Evolutionary conservation across 2,797 vertebrate species (phyloP).

Genomic region (Liparis tanakae): DNA sequence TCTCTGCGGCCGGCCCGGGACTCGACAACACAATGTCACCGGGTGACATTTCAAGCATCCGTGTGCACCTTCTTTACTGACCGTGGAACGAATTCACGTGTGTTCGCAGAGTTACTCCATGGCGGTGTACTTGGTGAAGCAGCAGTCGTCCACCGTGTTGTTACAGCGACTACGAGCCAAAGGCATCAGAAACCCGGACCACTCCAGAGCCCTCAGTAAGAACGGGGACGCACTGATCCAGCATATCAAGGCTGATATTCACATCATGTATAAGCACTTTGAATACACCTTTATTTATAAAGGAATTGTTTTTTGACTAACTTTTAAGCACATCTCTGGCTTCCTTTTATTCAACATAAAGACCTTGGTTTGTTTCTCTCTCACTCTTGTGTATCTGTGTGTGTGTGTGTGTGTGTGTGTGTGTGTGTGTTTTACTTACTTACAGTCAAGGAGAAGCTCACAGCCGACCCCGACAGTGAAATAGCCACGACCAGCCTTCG

Average conservation of each 20-base stretch:
- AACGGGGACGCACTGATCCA: neutral
- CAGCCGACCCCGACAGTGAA: slow-evolving; percentile 97
- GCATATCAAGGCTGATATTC: neutral
- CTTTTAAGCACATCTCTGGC: neutral
- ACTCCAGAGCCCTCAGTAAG: slow-evolving; percentile 98
- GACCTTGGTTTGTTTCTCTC: neutral
- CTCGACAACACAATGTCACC: neutral
- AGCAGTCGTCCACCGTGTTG: slow-evolving; percentile 94
- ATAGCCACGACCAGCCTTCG: slow-evolving; percentile 97
- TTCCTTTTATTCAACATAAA: neutral
- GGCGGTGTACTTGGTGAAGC: slow-evolving; percentile 98
- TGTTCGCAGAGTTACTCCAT: slow-evolving; percentile 94
- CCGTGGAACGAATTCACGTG: neutral
- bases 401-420: slow-evolving; percentile 11
- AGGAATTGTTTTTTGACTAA: neutral
- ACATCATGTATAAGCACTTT: neutral
- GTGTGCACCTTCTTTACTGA: neutral
- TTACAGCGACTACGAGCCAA: slow-evolving; percentile 96
- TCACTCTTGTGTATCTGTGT: slow-evolving; percentile 1
- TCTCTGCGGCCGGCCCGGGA: neutral
- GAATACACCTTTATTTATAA: neutral
- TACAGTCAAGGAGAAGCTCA: slow-evolving; percentile 97
- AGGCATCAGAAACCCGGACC: slow-evolving; percentile 98
- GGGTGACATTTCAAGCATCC: neutral
- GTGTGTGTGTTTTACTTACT: slow-evolving; percentile 44